Conservation (phyloP, 2,888 invertebrate genomes). For the Didymodactylos carnosus region DNA sequence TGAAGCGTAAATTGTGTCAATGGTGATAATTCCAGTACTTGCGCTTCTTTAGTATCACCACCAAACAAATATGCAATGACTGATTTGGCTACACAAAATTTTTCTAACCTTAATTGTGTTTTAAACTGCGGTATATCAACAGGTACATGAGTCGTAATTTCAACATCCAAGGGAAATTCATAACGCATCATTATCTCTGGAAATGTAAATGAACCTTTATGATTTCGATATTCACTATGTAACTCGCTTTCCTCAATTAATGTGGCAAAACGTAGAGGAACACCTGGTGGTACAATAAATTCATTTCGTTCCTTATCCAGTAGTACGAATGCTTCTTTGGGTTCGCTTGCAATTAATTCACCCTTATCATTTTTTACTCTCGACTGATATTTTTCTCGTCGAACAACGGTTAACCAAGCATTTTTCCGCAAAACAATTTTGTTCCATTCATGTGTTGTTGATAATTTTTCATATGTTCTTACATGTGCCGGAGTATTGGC, state of each 20-base stretch:
- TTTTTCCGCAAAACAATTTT: conserved; percentile 10
- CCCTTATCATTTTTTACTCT: background rate
- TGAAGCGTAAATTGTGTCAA: conserved; percentile 7
- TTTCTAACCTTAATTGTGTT: conserved; percentile 2
- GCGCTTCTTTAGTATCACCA: background rate
- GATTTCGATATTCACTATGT: conserved; percentile 3
- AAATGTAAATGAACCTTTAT: conserved; percentile 12
- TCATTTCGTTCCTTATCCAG: conserved; percentile 1
- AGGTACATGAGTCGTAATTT: conserved; percentile 2
- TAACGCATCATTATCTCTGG: conserved; percentile 14
- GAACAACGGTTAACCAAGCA: background rate
- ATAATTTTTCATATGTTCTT: background rate
- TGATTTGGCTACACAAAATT: conserved; percentile 10
- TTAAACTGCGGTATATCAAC: conserved; percentile 3
- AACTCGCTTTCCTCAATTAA: conserved; percentile 11
- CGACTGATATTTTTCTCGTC: background rate
- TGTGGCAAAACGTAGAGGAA: conserved; percentile 12
- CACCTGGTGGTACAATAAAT: conserved; percentile 11
- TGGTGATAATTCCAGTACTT: conserved; percentile 10
- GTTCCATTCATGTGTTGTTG: conserved; percentile 9
- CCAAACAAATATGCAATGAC: conserved; percentile 1
- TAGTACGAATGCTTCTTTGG: background rate
- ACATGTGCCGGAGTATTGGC: conserved; percentile 10
- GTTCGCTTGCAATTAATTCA: conserved; percentile 4
- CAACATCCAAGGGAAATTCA: conserved; percentile 12